phyloP scores from a whole-genome alignment of 64 coral and sea anemone genomes.

The Stichodactyla mertensii region DNA sequence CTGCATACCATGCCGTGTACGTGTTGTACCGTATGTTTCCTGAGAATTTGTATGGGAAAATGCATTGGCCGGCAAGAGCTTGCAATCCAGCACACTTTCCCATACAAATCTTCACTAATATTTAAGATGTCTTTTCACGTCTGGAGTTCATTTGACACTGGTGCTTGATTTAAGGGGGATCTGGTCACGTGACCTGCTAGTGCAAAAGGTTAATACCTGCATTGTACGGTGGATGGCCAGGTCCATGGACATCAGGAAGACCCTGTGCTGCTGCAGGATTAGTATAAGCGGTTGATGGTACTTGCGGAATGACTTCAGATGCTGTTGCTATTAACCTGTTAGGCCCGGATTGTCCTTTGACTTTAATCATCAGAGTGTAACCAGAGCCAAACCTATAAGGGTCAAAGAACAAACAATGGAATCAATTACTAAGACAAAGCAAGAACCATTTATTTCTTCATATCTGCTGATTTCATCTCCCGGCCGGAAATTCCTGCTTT shows the following conservation, averaged over 20 bases:
- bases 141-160: no score
- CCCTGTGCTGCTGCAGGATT: conserved; percentile 11
- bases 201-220: not conserved
- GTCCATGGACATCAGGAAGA: conserved; percentile 43
- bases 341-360: not conserved
- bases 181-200: no score
- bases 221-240: conserved; percentile 21
- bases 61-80: no score
- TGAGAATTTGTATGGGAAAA: no score
- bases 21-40: no score
- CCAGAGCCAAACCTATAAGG: conserved; percentile 73
- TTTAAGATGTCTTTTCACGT: no score
- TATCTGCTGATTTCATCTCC: conserved; percentile 51
- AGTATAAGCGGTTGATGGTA: not conserved
- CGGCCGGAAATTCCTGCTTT: no score
- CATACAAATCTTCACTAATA: no score
- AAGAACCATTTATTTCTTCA: not conserved
- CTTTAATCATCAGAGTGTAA: conserved; percentile 95
- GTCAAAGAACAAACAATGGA: not conserved
- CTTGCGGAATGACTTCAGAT: not conserved
- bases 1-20: no score
- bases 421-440: not conserved
- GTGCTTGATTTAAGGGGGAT: no score
- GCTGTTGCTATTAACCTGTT: not conserved
- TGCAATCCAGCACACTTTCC: no score